Evolutionary conservation across 2,888 invertebrate species (phyloP), one percentile per base, ranked within the genome.

Genomic region (Hirtodrosophila trivittata): DNA sequence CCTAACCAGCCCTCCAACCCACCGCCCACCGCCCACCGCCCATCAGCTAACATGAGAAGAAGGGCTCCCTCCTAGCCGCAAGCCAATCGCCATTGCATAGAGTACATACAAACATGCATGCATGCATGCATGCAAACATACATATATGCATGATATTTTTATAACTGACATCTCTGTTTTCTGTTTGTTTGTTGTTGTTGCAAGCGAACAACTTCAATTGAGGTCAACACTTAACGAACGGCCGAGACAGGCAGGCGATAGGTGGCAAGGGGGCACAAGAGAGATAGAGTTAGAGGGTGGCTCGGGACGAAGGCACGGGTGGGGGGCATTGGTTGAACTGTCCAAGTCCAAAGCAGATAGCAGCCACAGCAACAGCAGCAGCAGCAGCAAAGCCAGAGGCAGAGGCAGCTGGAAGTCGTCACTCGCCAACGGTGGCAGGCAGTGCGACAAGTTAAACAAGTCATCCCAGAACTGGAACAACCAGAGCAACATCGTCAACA

Each of bases 401-500:
- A 37, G 25, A 14, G 9, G 47, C 67, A 57, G 57, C 52, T 51
- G 72, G 28, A 21, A 71, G 51, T 43, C 60, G 33, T 59, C 59
- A 39, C 26, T 38, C 21, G 49, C 21, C 35, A 25, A 10, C 18
- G 49, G 18, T 38, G 32, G 26, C 57, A 32, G 25, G 33, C 32
- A 35, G 66, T 56, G 72, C 67, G 77, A 86, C 86, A 86, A 86
- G 80, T 78, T 63, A 58, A 77, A 82, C 86, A 69, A 77, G 86
- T 85, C 85, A 63, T 60, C 77, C 57, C 59, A 86, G 84, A 78
- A 78, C 84, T 86, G 86, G 86, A 86, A 78, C 77, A 78, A 63
- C 54, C 64, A 57, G 57, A 54, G 52, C 73, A 59, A 45, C 65
- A 57, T 12, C 50, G 32, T 13, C 50, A 35, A 35, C 75, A 37